These are phyloP conservation scores for Thysanoteuthis rhombus DNA, from an alignment of 2,888 invertebrate genomes.

Conservation along the genomic window DNA sequence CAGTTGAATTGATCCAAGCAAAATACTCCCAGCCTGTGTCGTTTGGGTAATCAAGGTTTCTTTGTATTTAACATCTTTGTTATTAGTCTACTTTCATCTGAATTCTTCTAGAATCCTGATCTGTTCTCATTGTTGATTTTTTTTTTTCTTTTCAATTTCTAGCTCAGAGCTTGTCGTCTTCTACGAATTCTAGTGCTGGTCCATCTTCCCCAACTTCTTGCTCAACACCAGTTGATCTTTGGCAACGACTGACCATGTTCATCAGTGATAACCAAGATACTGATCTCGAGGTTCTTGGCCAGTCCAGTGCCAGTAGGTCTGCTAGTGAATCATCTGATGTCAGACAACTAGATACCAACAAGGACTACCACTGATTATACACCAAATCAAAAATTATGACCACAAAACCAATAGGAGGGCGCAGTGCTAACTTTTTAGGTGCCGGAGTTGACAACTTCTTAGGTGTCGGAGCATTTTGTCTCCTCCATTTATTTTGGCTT, in stretches of 20 bases:
- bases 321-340: not conserved
- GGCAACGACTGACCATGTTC: conserved; percentile 45
- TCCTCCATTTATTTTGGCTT: no score
- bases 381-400: not conserved
- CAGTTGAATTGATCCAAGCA: no score
- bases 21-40: no score
- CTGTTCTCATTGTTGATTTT: not conserved
- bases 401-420: no score
- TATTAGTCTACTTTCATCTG: no score
- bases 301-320: not conserved
- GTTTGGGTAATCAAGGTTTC: no score
- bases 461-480: no score
- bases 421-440: no score
- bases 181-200: conserved; percentile 78
- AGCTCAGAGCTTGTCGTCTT: conserved; percentile 73
- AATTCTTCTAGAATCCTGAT: no score
- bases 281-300: not conserved
- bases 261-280: conserved; percentile 34
- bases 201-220: conserved; percentile 79
- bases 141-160: conserved; percentile 14
- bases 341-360: not conserved
- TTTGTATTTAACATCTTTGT: no score
- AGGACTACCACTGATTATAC: not conserved
- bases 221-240: conserved; percentile 49
- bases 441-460: no score